These are phyloP conservation scores for Pseudachorutes palmiensis DNA, from an alignment of 1,140 invertebrate species.

Conservation along the genomic window DNA sequence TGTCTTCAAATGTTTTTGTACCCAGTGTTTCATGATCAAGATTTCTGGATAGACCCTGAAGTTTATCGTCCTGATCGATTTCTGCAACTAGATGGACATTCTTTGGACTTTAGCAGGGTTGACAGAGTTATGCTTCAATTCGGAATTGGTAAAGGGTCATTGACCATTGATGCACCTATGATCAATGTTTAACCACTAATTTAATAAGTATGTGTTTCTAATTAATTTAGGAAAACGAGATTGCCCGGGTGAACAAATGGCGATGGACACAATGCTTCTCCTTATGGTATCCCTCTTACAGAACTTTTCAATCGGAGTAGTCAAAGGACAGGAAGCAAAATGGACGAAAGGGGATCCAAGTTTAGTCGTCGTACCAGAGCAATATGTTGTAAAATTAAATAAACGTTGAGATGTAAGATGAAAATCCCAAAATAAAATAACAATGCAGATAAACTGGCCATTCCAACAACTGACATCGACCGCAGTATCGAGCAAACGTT, in stretches of 20 bases:
- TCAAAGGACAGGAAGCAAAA: neutral
- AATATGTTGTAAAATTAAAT: neutral
- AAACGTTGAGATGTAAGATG: too few relatives aligned
- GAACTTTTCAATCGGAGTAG: neutral
- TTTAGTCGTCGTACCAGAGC: neutral
- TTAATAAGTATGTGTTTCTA: too few relatives aligned
- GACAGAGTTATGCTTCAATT: constrained; percentile 4
- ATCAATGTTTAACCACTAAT: neutral
- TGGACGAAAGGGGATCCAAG: neutral
- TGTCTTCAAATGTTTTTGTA: neutral
- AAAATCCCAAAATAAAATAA: too few relatives aligned
- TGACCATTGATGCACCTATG: neutral
- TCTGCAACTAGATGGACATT: neutral
- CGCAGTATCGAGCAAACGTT: too few relatives aligned
- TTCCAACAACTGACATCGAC: too few relatives aligned
- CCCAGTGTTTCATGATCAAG: neutral
- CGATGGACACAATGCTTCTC: neutral
- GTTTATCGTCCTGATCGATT: neutral
- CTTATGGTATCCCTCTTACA: neutral
- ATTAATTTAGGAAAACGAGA: neutral
- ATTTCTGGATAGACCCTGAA: neutral
- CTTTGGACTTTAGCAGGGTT: neutral
- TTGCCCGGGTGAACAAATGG: neutral
- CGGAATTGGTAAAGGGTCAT: neutral
- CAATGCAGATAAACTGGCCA: too few relatives aligned